These are phyloP conservation scores for Lagria hirta DNA, from an alignment of 2,888 invertebrate species.

Conservation along the genomic window DNA sequence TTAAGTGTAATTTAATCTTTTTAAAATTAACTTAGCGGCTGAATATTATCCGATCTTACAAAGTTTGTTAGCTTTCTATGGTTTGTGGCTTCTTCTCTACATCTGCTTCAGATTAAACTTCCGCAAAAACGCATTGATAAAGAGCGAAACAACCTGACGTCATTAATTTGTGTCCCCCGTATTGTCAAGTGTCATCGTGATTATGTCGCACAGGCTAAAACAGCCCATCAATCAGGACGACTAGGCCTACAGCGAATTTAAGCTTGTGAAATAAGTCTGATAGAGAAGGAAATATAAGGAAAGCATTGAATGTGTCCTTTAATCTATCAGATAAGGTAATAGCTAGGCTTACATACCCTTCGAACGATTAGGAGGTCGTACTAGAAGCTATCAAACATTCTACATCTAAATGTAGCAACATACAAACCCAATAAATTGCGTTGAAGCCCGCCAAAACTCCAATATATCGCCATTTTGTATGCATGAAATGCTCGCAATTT, in stretches of 20 bases:
- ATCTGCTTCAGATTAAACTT: no score
- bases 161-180: constrained; percentile 41
- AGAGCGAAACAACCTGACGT: constrained; percentile 37
- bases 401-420: constrained; percentile 21
- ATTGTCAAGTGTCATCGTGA: constrained; percentile 44
- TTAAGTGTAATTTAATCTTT: no score
- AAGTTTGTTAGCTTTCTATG: constrained; percentile 1
- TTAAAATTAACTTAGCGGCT: background rate
- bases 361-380: constrained; percentile 28
- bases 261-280: constrained; percentile 4
- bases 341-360: constrained; percentile 30
- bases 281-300: constrained; percentile 17
- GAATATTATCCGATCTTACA: background rate
- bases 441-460: constrained; percentile 3
- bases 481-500: constrained; percentile 17
- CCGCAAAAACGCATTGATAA: constrained; percentile 34
- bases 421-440: constrained; percentile 10
- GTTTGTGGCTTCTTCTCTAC: background rate
- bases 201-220: constrained; percentile 37
- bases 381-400: constrained; percentile 21
- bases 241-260: constrained; percentile 3
- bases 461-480: constrained; percentile 20
- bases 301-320: constrained; percentile 25
- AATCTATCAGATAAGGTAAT: constrained; percentile 32
- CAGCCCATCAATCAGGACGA: constrained; percentile 37